Conservation (phyloP, 2,888 invertebrate genomes). For the Tinea pellionella region DNA sequence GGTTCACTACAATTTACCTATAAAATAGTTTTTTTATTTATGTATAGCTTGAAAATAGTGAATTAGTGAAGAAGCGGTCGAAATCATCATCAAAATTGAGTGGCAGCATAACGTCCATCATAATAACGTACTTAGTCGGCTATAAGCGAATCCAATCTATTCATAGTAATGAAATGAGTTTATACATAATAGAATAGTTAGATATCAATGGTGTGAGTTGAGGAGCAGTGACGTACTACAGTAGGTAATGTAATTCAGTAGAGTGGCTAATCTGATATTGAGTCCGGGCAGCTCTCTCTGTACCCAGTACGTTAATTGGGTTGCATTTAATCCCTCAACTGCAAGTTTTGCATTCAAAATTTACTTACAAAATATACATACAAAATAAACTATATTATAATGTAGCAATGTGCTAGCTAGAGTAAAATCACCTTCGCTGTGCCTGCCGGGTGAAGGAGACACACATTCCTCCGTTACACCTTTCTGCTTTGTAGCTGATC, state of each 20-base stretch:
- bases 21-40: no score
- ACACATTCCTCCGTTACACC: no score
- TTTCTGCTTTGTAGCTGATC: no score
- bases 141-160: conserved; percentile 10
- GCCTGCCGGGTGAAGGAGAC: no score
- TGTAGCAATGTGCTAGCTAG: no score
- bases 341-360: conserved; percentile 40
- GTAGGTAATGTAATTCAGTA: conserved; percentile 50
- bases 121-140: background rate
- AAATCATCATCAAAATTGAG: conserved; percentile 3
- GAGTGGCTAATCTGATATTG: conserved; percentile 58
- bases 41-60: background rate
- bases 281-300: conserved; percentile 47
- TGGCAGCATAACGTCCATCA: background rate
- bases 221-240: conserved; percentile 39
- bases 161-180: conserved; percentile 11
- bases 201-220: background rate
- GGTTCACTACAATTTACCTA: no score
- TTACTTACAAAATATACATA: background rate
- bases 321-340: conserved; percentile 59
- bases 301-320: conserved; percentile 51
- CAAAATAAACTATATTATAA: no score
- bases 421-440: no score
- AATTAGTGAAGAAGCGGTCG: background rate
- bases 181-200: conserved; percentile 10